These are phyloP conservation scores for Aptenodytes forsteri DNA, from an alignment of 2,113 vertebrate genomes.

Conservation along the genomic window DNA sequence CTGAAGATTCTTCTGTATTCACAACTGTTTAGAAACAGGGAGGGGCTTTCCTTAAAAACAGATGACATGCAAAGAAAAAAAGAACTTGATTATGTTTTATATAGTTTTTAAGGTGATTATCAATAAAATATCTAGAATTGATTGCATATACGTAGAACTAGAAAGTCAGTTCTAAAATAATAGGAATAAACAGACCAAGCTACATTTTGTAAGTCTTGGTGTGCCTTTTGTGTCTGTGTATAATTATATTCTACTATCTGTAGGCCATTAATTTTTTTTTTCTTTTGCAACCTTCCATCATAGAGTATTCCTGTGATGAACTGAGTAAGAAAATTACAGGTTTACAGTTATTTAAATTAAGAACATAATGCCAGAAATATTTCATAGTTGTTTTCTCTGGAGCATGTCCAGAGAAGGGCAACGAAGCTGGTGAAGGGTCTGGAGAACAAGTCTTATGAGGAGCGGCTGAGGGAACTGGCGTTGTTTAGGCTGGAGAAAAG, in stretches of 20 bases:
- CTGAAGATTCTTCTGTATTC: neutral
- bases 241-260: neutral
- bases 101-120: neutral
- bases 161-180: neutral
- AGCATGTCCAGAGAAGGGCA: no score
- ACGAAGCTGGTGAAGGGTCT: no score
- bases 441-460: no score
- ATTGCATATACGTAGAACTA: neutral
- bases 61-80: neutral
- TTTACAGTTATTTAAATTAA: neutral
- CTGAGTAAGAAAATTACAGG: neutral
- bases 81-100: neutral
- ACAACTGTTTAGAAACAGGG: neutral
- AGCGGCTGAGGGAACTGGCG: no score
- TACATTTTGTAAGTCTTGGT: neutral
- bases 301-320: neutral
- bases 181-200: neutral
- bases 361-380: neutral
- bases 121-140: neutral
- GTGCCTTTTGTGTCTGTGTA: neutral
- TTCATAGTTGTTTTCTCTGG: neutral
- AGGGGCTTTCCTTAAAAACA: neutral
- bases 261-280: neutral
- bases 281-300: neutral
- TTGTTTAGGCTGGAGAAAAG: no score